Evolutionary conservation across 2,888 invertebrate genomes (phyloP), one percentile per base, ranked within the genome.

Genomic region (Scelioninae gen. 2): DNA sequence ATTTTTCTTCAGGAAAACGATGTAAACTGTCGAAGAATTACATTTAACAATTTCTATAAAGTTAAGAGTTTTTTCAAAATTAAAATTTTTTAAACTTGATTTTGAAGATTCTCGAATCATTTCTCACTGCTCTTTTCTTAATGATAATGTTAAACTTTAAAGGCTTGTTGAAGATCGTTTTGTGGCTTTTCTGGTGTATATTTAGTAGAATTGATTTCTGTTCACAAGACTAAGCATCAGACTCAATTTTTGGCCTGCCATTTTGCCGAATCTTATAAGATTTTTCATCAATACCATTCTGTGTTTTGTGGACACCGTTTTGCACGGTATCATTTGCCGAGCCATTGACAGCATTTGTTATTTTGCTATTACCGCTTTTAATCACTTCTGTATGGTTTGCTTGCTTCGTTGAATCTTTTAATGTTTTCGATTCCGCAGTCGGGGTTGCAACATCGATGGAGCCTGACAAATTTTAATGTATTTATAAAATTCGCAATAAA

Each of bases 301-400:
- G 39, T 10, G 9, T 53, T 53, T 53, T 61, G 35, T 67, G 65
- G 15, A 73, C 33, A 48, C 72, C 72, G 28, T 72, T 72, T 37
- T 58, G 46, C 19, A 15, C 15, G 33, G 45, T 10, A 13, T 52
- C 55, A 18, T 43, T 73, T 33, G 50, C 28, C 43, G 67, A 55
- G 31, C 61, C 61, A 50, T 73, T 67, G 43, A 61, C 45, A 28
- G 16, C 43, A 33, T 25, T 58, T 10, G 25, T 46, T 31, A 55
- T n/a, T 60, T 18, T 65, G 22, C 37, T 50, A 5, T 31, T 57
- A 15, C 35, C 52, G 11, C 22, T 52, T 15, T 58, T 35, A 0
- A 25, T 15, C 0, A 22, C 16, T n/a, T 57, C 64, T 39, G 16
- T 19, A 28, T 57, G 53, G n/a, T 67, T 72, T n/a, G 10, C 10